Evolutionary conservation across 2,888 invertebrate genomes (phyloP).

Genomic region (Rhaphigaster nebulosa): DNA sequence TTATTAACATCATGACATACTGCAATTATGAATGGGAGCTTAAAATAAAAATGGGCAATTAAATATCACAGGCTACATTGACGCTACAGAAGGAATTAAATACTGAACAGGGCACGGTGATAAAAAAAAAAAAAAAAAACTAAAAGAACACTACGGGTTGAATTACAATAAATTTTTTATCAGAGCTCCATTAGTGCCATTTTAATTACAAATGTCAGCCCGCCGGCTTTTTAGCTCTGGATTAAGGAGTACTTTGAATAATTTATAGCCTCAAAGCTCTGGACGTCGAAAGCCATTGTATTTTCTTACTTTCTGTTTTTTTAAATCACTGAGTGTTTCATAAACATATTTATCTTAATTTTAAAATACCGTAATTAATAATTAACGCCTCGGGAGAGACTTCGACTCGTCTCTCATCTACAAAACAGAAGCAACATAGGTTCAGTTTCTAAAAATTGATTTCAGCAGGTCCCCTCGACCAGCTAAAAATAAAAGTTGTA

Average conservation of each 20-base stretch:
- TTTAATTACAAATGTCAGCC: constrained; percentile 29
- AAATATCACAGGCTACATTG: not conserved
- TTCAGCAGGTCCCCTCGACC: too few relatives aligned
- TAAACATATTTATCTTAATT: not conserved
- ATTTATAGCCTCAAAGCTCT: not conserved
- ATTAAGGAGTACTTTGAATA: constrained; percentile 25
- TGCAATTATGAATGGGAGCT: not conserved
- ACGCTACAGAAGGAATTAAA: not conserved
- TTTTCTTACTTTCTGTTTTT: not conserved
- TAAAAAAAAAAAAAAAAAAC: not conserved
- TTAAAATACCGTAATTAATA: not conserved
- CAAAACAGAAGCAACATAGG: too few relatives aligned
- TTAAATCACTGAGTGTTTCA: not conserved
- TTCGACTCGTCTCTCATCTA: too few relatives aligned
- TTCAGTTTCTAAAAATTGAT: too few relatives aligned
- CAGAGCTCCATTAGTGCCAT: constrained; percentile 27
- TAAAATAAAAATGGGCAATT: not conserved
- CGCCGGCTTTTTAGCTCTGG: not conserved
- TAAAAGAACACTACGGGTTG: not conserved
- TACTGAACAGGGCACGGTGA: not conserved
- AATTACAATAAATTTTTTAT: constrained; percentile 25
- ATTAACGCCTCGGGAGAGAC: too few relatives aligned
- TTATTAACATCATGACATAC: not conserved
- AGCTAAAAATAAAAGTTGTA: too few relatives aligned
- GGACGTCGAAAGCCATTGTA: not conserved